phyloP scores from a whole-genome alignment of 2,797 vertebrate species.

The Artibeus jamaicensis region DNA sequence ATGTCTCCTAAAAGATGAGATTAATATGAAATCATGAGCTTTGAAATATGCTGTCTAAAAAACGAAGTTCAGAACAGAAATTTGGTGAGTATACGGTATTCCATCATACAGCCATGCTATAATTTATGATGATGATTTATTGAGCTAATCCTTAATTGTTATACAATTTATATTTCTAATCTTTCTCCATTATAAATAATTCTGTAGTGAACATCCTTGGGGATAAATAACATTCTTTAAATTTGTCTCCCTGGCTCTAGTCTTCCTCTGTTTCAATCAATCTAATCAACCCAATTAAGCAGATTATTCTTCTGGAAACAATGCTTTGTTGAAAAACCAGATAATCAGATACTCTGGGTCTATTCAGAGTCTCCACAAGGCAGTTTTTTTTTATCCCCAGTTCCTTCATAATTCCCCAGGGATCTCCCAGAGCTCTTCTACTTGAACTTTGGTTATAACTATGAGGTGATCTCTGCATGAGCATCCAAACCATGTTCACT shows the following conservation, averaged over 20 bases:
- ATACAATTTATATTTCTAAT: background rate
- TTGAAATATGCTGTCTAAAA: constrained; percentile 8
- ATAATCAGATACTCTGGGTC: background rate
- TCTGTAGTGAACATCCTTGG: constrained; percentile 13
- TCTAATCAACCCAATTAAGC: background rate
- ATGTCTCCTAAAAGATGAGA: background rate
- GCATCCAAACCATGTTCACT: background rate
- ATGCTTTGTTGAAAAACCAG: background rate
- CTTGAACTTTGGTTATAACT: background rate
- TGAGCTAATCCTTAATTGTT: background rate
- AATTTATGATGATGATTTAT: constrained; percentile 13
- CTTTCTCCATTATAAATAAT: constrained; percentile 25
- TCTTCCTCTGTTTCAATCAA: background rate
- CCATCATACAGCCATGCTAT: background rate
- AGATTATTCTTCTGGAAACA: constrained; percentile 19
- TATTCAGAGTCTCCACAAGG: background rate
- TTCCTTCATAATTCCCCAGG: background rate
- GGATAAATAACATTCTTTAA: constrained; percentile 35
- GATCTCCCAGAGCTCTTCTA: background rate
- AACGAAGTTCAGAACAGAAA: background rate
- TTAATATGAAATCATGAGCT: constrained; percentile 17
- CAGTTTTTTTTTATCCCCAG: background rate
- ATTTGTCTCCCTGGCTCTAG: background rate
- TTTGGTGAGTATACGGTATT: background rate
- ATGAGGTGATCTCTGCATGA: background rate